Evolutionary conservation across 2,113 vertebrate species (phyloP), one percentile per base, ranked within the genome.

Genomic region (Chlorodrepanis virens): DNA sequence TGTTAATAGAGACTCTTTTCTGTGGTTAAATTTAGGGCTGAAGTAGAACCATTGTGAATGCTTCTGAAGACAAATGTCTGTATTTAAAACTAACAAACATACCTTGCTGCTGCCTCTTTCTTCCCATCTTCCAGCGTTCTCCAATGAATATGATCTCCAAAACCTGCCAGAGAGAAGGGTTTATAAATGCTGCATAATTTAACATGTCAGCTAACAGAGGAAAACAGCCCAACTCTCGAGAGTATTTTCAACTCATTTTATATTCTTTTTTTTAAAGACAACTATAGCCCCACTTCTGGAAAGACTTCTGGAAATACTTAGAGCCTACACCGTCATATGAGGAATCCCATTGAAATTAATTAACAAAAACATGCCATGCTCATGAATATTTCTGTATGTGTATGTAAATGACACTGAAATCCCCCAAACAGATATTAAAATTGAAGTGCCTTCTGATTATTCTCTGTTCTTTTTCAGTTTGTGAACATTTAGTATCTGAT

Each of bases 101-200:
- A 99, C 99, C 99, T 99, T 96, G 99, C 99, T 93, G 99, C 98
- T 54, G 99, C 99, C 94, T 99, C 99, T 68, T 98, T 99, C 97
- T 99, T 99, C 76, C 99, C 99, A 97, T 99, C 99, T 67, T 99
- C 99, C 86, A 99, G 95, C 17, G 98, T 99, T 95, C 99, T 98
- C 99, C 99, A 99, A 72, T 99, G 98, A 98, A 99, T 99, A 84
- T 99, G 98, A 87, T 99, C 99, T 83, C 99, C 99, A 94, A 99
- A 99, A 65, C 99, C 99, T 99, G 95, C 31, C 95, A 89, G 87
- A 75, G 91, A 96, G 69, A 96, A 94, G 61, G 47, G 6, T 82
- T 81, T 91, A 94, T 94, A 92, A 97, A 88, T 65, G 79, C 49
- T 81, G 87, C 25, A 68, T n/a, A 23, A 86, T 59, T 83, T 77